These are phyloP conservation scores for Metaphire vulgaris DNA, from an alignment of 1,140 invertebrate genomes.

Conservation along the genomic window DNA sequence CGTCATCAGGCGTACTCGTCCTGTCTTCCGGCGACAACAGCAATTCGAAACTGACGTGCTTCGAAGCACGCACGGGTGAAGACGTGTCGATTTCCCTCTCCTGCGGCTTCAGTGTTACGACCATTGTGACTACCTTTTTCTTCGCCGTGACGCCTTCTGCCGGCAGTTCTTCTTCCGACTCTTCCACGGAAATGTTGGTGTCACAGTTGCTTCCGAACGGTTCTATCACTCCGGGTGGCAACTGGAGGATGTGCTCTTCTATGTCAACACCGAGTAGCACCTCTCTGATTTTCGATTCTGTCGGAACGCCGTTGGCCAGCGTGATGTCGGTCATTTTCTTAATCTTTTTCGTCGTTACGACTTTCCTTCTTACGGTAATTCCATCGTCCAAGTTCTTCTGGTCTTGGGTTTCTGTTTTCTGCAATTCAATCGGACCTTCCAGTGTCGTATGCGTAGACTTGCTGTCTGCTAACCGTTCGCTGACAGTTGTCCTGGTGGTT, in stretches of 20 bases:
- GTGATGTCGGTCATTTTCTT: not conserved
- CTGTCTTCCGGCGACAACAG: not conserved
- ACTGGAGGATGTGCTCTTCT: conserved; percentile 9
- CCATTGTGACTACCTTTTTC: conserved; percentile 16
- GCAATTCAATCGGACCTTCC: not conserved
- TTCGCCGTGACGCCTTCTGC: not conserved
- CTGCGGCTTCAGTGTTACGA: conserved; percentile 6
- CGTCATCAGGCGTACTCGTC: not conserved
- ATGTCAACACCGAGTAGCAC: conserved; percentile 5
- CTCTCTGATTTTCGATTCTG: not conserved
- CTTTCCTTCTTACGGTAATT: not conserved
- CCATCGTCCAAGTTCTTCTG: not conserved
- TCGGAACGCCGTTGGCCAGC: not conserved
- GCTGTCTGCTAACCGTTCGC: not conserved
- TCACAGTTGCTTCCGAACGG: conserved; percentile 14
- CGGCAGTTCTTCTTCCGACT: not conserved
- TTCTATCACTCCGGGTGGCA: conserved; percentile 14
- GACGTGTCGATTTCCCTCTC: not conserved
- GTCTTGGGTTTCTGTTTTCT: not conserved
- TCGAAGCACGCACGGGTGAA: no score
- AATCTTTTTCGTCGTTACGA: not conserved
- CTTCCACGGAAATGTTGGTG: conserved; percentile 3
- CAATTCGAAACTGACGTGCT: not conserved
- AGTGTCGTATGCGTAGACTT: not conserved
- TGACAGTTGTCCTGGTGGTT: not conserved